Conservation (phyloP, 2,797 vertebrate genomes). For the Channa striata region DNA sequence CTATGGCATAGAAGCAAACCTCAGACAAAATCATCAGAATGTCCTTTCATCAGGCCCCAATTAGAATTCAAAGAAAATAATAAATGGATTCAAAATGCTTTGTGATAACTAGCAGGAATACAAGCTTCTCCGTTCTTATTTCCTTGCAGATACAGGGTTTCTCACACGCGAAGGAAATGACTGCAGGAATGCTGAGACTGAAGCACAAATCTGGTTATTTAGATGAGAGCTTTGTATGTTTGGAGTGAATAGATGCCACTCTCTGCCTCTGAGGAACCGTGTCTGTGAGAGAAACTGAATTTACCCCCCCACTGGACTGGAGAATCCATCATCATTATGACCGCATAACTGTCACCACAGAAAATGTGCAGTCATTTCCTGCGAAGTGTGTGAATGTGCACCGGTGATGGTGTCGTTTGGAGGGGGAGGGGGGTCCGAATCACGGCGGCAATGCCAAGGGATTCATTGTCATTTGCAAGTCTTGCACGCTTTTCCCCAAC, state of each 20-base stretch:
- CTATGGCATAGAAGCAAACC: too few species aligned
- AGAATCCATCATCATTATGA: slow-evolving; percentile 61
- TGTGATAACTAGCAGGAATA: not conserved
- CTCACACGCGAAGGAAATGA: slow-evolving; percentile 1
- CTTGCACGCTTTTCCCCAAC: not conserved
- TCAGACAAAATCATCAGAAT: too few species aligned
- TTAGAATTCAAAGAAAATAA: too few species aligned
- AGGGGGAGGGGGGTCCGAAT: not conserved
- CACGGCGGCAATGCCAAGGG: not conserved
- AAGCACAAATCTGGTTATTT: slow-evolving; percentile 49
- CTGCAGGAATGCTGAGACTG: not conserved
- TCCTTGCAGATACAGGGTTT: not conserved
- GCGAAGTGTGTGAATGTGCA: not conserved
- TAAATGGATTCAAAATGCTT: too few species aligned
- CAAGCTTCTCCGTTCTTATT: not conserved
- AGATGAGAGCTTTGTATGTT: slow-evolving; percentile 38
- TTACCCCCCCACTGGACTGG: slow-evolving; percentile 11
- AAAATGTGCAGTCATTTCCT: slow-evolving; percentile 38
- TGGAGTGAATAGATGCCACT: slow-evolving; percentile 13
- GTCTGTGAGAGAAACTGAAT: slow-evolving; percentile 41
- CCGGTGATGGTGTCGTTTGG: not conserved
- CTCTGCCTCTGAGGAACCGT: slow-evolving; percentile 17
- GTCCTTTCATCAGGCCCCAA: too few species aligned
- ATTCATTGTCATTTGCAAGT: not conserved
- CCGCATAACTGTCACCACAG: slow-evolving; percentile 41